A percentile compares a stretch with the other conserved stretches of the same genome.
Conservation (phyloP, 2,113 vertebrate genomes). For the Ammodytes marinus region DNA sequence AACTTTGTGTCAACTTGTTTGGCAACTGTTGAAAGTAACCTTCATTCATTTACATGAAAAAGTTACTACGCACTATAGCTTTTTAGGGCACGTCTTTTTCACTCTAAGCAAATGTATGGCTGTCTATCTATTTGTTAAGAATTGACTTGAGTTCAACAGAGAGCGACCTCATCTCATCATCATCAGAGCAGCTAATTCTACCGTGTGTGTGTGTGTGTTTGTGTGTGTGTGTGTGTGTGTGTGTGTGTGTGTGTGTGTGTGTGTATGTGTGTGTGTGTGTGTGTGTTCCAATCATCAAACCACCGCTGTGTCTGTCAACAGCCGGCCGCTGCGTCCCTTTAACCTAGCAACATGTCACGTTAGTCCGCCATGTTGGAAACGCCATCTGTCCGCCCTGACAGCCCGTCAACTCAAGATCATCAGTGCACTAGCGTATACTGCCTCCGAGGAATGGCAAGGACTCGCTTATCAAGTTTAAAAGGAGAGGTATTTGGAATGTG, state of each 20-base stretch:
- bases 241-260: too few species aligned
- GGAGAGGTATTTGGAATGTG: conserved; percentile 14
- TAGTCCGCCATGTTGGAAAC: conserved; percentile 22
- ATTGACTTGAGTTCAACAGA: neutral
- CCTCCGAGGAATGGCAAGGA: conserved; percentile 13
- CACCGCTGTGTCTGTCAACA: conserved; percentile 11
- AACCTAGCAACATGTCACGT: conserved; percentile 37
- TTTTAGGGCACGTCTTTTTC: neutral
- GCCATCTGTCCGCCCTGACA: conserved; percentile 62
- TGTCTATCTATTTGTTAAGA: neutral
- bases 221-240: too few species aligned
- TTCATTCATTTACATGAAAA: too few species aligned
- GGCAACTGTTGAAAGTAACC: too few species aligned
- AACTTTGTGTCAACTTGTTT: too few species aligned
- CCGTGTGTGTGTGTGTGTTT: too few species aligned
- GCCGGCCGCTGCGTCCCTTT: conserved; percentile 41
- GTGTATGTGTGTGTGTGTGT: too few species aligned
- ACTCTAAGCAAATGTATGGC: neutral
- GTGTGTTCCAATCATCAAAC: conserved; percentile 4
- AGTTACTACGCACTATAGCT: too few species aligned
- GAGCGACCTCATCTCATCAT: too few species aligned
- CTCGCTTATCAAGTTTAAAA: conserved; percentile 18
- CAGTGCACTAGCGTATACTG: neutral
- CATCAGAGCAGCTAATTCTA: too few species aligned
- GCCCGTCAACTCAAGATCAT: conserved; percentile 29